These are phyloP conservation scores for Drosophila atripex DNA, from an alignment of 2,888 invertebrate species.

Conservation along the genomic window DNA sequence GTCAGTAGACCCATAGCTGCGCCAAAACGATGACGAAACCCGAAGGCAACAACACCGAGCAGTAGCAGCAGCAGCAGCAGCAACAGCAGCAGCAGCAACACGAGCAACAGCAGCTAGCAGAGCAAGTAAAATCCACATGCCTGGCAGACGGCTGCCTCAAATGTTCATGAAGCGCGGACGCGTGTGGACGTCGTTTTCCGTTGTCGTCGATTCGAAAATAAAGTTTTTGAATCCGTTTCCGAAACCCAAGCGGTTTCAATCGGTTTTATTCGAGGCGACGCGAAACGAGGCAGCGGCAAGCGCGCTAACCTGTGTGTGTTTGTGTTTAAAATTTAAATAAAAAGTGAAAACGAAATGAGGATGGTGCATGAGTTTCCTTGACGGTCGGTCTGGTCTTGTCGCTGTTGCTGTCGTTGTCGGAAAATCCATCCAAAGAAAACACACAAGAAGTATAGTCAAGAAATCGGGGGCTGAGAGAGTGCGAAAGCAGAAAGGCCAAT, in stretches of 20 bases:
- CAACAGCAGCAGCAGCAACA: conserved; percentile 34
- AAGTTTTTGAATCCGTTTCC: conserved; percentile 15
- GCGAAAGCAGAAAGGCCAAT: conserved; percentile 68
- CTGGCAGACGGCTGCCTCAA: conserved; percentile 64
- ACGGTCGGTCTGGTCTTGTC: conserved; percentile 40
- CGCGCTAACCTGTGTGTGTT: background rate
- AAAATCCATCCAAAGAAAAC: conserved; percentile 47
- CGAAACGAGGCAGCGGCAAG: conserved; percentile 1
- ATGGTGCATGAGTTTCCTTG: conserved; percentile 75
- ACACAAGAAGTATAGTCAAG: conserved; percentile 19
- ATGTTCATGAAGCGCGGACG: conserved; percentile 80
- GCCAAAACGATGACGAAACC: conserved; percentile 45
- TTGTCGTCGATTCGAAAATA: conserved; percentile 23
- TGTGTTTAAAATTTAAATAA: conserved; percentile 66
- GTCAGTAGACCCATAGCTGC: conserved; percentile 48
- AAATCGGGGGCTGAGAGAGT: conserved; percentile 33
- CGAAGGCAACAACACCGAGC: conserved; percentile 35
- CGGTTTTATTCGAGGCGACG: conserved; percentile 54
- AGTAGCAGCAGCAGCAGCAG: conserved; percentile 35
- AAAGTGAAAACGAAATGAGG: conserved; percentile 71
- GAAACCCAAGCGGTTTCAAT: conserved; percentile 25
- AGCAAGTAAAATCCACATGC: conserved; percentile 74
- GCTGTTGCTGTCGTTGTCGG: conserved; percentile 26
- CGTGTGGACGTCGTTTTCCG: conserved; percentile 70
- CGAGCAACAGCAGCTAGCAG: conserved; percentile 49